Base-by-base conservation (phyloP, 1,140 invertebrate species). In the Bombus cullumanus region DNA sequence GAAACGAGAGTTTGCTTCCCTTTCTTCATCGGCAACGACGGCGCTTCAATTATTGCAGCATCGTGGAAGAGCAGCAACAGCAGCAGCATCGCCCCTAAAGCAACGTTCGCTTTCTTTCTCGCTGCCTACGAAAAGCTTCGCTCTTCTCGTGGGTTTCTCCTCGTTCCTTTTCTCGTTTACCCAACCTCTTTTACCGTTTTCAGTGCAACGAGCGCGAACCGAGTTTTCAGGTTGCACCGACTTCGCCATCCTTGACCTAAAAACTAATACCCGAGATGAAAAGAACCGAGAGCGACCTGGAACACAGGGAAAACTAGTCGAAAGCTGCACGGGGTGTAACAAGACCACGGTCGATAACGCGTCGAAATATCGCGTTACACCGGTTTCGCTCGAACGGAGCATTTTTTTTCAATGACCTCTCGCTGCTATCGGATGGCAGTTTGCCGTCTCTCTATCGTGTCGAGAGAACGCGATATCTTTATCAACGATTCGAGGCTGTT, bases 241-340 rank as follows among this genome's bases (percentile, higher is more conserved):
- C 47, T 41, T 39, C 73, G 28, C 68, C 79, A 86, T 79, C 69
- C 88, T 90, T 89, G 83, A 90, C 83, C 88, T 31, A 76, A 86
- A 90, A 88, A 80, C 68, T 77, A 85, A 85, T 64, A 64, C 9
- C 69, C 39, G 57, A 64, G 64, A 15, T 75, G 57, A 39, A 71
- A 83, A 85, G 71, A 83, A 41, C n/a, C 62, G 31, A 10, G 74
- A 62, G 43, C 43, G 53, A 18, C 62, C 39, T 68, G 41, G 41
- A 37, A 39, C 43, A 59, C 41, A 34, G 31, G 28, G 85, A 41
- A 59, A 85, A 31, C 69, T 53, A 72, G 72, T 68, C 64, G 64
- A 76, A 81, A 83, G 66, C 71, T 78, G 71, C 39, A 64, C 72
- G 41, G 71, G 81, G 39, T 85, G 59, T 85, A 88, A 88, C 78